Conservation (phyloP, 2,888 invertebrate genomes). For the Oxytorus armatus region DNA sequence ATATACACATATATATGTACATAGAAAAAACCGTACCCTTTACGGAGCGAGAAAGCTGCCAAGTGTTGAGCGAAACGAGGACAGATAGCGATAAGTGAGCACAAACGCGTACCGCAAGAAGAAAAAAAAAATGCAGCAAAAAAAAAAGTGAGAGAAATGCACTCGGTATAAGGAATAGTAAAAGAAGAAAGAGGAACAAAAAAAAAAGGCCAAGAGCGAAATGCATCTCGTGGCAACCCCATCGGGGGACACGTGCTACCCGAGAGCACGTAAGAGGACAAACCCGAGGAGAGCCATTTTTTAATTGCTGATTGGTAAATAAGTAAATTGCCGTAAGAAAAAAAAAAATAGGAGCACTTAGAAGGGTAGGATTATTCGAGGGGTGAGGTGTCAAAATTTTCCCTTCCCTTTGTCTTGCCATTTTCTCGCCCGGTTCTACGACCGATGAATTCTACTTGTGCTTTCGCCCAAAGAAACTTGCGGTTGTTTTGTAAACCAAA, state of each 20-base stretch:
- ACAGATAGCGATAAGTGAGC: conserved; percentile 28
- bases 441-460: too few relatives aligned
- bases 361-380: conserved; percentile 9
- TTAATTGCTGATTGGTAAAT: conserved; percentile 81
- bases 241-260: not conserved
- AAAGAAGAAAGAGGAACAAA: not conserved
- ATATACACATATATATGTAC: conserved; percentile 48
- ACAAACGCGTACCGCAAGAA: not conserved
- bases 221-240: too few relatives aligned
- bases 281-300: conserved; percentile 66
- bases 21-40: conserved; percentile 48
- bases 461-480: too few relatives aligned
- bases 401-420: too few relatives aligned
- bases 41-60: conserved; percentile 12
- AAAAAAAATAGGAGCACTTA: conserved; percentile 72
- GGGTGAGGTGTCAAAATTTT: not conserved
- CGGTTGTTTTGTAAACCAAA: too few relatives aligned
- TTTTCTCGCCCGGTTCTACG: too few relatives aligned
- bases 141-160: conserved; percentile 11
- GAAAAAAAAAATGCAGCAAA: conserved; percentile 16
- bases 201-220: not conserved
- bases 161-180: not conserved
- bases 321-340: conserved; percentile 80
- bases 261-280: conserved; percentile 16
- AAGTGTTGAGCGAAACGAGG: conserved; percentile 33